Evolutionary conservation across 2,888 invertebrate species (phyloP).

Genomic region (Diaperis boleti): DNA sequence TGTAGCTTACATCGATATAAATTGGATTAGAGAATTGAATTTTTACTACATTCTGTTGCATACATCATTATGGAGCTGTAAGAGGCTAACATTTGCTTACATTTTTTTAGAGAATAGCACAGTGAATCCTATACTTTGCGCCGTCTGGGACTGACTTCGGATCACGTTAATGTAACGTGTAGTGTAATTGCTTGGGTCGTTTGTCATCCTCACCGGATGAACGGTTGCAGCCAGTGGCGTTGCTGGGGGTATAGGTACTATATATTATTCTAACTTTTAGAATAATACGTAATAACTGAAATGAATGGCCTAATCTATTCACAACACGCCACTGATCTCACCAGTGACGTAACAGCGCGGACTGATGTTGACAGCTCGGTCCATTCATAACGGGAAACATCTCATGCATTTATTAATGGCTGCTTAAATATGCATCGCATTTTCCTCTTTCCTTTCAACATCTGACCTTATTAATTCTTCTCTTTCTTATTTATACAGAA

Average conservation of each 20-base stretch:
- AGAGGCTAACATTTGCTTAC: too few relatives aligned
- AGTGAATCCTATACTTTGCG: not conserved
- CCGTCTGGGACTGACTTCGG: slow-evolving; percentile 27
- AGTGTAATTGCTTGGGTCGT: slow-evolving; percentile 41
- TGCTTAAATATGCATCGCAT: slow-evolving; percentile 16
- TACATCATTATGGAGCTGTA: too few relatives aligned
- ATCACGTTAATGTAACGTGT: slow-evolving; percentile 41
- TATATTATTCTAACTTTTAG: too few relatives aligned
- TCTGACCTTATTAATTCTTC: slow-evolving; percentile 40
- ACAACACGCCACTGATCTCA: too few relatives aligned
- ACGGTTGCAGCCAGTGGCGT: too few relatives aligned
- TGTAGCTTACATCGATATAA: too few relatives aligned
- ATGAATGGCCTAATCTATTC: too few relatives aligned
- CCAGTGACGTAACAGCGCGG: slow-evolving; percentile 22
- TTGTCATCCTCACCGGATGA: slow-evolving; percentile 44
- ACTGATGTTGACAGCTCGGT: slow-evolving; percentile 34
- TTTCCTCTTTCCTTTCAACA: not conserved
- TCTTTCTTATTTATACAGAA: slow-evolving; percentile 62
- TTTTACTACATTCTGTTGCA: too few relatives aligned
- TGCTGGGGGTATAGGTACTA: too few relatives aligned
- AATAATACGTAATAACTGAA: too few relatives aligned
- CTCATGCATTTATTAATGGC: slow-evolving; percentile 31
- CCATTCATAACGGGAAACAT: slow-evolving; percentile 37
- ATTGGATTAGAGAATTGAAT: too few relatives aligned
- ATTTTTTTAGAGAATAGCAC: too few relatives aligned